Evolutionary conservation across 2,797 vertebrate genomes (phyloP), one percentile per base, ranked within the genome.

Genomic region (Morelia viridis): DNA sequence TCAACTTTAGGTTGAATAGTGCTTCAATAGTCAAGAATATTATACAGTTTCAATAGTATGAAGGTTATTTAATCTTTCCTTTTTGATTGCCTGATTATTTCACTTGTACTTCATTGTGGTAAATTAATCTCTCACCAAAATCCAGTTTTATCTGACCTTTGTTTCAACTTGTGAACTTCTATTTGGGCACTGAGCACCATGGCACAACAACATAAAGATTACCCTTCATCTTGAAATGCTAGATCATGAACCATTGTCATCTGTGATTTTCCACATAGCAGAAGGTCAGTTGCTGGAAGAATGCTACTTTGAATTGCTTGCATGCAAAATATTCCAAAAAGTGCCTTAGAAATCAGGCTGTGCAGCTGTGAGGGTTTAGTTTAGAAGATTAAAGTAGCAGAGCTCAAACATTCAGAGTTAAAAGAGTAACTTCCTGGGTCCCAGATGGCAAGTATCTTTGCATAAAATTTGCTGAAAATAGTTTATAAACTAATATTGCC

Each of bases 101-200:
- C 62, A 60, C 19, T 90, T 19, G 90, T 94, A 92, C 93, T 89
- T 88, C 57, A 89, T 90, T 87, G 91, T 94, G 91, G 84, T 90
- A 93, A 92, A 94, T 96, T 93, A 93, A 80, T 92, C 65, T 92
- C 26, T 71, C 60, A 50, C 92, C 41, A 93, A 89, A 91, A 91
- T 91, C 31, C 28, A 91, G 86, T 89, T 96, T 92, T 86, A 87
- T 94, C 88, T 92, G 85, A 93, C 89, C 53, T 60, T 88, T 88
- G 50, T 93, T 93, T 2, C 80, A 94, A 93, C 92, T 22, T 93
- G 24, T 24, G 41, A 92, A 92, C 58, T 94, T 93, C 84, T 92
- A 91, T 89, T 83, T 92, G 80, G 88, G 92, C 91, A 90, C 12
- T 89, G 89, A 89, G 17, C 92, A 60, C 58, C 28, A 86, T 57